Percentiles rank a stretch among this genome's conserved stretches.
These are phyloP conservation scores for Aporophyla nigra DNA, from an alignment of 2,888 invertebrate species.

Conservation along the genomic window DNA sequence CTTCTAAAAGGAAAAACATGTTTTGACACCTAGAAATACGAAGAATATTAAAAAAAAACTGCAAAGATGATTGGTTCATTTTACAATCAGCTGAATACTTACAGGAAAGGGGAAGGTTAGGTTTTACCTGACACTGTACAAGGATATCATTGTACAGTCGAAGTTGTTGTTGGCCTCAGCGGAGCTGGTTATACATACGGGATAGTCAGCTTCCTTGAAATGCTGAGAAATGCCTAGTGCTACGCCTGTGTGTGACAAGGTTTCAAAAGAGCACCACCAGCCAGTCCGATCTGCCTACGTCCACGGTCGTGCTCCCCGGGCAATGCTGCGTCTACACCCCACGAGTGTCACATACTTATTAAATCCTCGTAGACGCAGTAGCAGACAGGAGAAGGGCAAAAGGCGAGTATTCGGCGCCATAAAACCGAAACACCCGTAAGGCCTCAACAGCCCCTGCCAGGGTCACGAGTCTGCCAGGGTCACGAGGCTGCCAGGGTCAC, in stretches of 20 bases:
- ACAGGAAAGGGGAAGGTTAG: no score
- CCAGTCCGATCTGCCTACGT: neutral
- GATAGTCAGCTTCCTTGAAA: no score
- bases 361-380: neutral
- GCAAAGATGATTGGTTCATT: neutral
- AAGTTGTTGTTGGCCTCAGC: no score
- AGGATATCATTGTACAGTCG: no score
- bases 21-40: no score
- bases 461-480: no score
- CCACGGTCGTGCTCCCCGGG: neutral
- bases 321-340: neutral
- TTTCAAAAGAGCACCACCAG: neutral
- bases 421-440: neutral
- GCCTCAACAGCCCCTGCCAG: neutral
- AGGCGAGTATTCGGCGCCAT: neutral
- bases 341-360: neutral
- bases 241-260: neutral
- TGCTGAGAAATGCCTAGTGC: no score
- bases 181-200: no score
- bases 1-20: no score
- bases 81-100: neutral
- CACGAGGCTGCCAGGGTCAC: no score
- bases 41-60: neutral
- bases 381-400: neutral
- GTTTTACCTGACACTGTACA: no score